Evolutionary conservation across 2,888 invertebrate genomes (phyloP), one percentile per base, ranked within the genome.

Genomic region (Polydrusus tereticollis): DNA sequence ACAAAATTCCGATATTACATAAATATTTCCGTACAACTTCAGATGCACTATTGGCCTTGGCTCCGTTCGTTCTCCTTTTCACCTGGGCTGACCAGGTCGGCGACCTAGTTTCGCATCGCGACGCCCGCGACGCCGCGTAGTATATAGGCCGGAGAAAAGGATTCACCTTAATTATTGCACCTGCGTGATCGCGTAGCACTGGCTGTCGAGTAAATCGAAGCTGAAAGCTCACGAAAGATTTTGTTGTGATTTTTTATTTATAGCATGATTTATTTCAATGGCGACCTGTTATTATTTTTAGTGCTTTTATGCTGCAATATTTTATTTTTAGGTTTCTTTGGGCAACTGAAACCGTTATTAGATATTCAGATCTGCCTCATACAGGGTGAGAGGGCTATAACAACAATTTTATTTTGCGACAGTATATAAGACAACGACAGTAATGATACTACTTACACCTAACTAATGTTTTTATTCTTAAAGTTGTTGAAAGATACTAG

Each of bases 1-100:
- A 47, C 29, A 47, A 62, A 62, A 62, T 26, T 26, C 23, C 43
- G 26, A 23, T 43, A n/a, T 38, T 55, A 38, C 36, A 68, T 69
- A 69, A 69, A 69, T 62, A 62, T 62, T 69, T 62, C 62, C 55
- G 47, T 50, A 50, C 50, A 36, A 55, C 57, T 57, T 63, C 69
- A 63, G 63, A 69, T 71, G 67, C 72, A 72, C 62, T 68, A 63
- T 62, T 73, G 75, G 75, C 75, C 75, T 76, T 76, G 76, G 64
- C 68, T 64, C 63, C 60, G 77, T 77, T 79, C 77, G 77, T 78
- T 78, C 78, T 77, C 78, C 78, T 77, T 76, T 77, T 78, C 77
- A 78, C 76, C 78, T 78, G 77, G 65, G 62, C 70, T 70, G 73
- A 72, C 71, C 74, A 67, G 74, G 74, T 75, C 74, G 72, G 72